Conservation (phyloP, 2,797 vertebrate species). For the Bovichtus variegatus region DNA sequence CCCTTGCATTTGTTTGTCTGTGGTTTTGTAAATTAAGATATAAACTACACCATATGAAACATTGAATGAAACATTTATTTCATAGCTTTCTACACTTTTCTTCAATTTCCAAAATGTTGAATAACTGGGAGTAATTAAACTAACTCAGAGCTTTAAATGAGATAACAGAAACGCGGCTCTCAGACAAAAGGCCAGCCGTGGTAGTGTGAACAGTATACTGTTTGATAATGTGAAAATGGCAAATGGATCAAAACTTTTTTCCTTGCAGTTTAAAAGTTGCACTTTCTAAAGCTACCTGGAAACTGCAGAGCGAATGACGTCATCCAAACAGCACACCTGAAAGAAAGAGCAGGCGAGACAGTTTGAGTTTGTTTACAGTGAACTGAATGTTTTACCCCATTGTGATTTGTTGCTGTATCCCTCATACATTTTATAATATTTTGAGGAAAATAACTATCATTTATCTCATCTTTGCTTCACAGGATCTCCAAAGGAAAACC, state of each 20-base stretch:
- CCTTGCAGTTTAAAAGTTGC: neutral
- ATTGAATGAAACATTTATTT: neutral
- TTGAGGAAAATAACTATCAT: neutral
- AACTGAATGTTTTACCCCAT: no score
- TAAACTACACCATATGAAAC: neutral
- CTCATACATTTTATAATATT: neutral
- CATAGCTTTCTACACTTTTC: neutral
- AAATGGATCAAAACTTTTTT: neutral
- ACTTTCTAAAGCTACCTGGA: constrained; percentile 59
- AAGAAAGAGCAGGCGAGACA: constrained; percentile 23
- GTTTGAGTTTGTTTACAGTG: neutral
- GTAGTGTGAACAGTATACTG: neutral
- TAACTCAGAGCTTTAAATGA: neutral
- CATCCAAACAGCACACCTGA: constrained; percentile 69
- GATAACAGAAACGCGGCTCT: neutral
- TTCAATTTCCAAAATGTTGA: neutral
- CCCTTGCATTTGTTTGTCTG: neutral
- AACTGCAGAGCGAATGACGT: constrained; percentile 64
- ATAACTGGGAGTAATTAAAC: neutral
- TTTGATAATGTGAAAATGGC: neutral
- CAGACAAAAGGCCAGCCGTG: neutral
- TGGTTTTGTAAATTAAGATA: constrained; percentile 6
- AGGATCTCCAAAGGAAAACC: neutral
- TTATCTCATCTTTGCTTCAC: neutral
- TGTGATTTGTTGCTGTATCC: neutral